Evolutionary conservation across 2,888 invertebrate species (phyloP).

Genomic region (Coenonympha glycerion): DNA sequence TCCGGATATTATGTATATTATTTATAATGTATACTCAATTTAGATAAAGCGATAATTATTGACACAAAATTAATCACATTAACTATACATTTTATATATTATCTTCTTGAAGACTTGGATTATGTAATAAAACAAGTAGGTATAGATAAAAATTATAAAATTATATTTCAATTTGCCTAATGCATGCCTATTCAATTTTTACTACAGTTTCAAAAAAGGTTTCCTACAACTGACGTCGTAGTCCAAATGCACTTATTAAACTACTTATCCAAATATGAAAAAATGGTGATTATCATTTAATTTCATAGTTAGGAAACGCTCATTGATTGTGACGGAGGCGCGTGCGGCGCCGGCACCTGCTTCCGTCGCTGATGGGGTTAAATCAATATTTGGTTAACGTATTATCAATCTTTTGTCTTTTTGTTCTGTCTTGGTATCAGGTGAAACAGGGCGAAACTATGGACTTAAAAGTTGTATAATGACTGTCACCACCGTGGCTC

Average conservation of each 20-base stretch:
- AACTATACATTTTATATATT: too few species aligned
- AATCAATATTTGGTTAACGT: conserved; percentile 74
- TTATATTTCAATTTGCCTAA: too few species aligned
- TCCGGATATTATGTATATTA: too few species aligned
- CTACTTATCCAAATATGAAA: conserved; percentile 65
- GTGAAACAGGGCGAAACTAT: neutral
- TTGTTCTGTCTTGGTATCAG: conserved; percentile 34
- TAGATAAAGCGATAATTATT: too few species aligned
- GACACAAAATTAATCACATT: too few species aligned
- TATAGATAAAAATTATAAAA: too few species aligned
- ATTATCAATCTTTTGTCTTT: conserved; percentile 59
- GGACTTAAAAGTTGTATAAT: neutral
- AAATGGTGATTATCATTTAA: conserved; percentile 74
- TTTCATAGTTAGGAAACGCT: conserved; percentile 71
- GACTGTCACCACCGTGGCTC: neutral
- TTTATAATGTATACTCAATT: too few species aligned
- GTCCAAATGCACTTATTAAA: conserved; percentile 63
- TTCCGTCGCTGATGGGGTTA: conserved; percentile 73
- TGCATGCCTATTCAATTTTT: too few species aligned
- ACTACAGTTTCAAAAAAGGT: too few species aligned
- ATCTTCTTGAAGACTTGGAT: too few species aligned
- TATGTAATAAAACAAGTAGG: too few species aligned
- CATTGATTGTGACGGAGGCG: conserved; percentile 59
- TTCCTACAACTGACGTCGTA: conserved; percentile 40
- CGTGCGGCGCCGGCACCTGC: conserved; percentile 70